Conservation (phyloP, 2,797 vertebrate genomes). For the Myotis pilosus region DNA sequence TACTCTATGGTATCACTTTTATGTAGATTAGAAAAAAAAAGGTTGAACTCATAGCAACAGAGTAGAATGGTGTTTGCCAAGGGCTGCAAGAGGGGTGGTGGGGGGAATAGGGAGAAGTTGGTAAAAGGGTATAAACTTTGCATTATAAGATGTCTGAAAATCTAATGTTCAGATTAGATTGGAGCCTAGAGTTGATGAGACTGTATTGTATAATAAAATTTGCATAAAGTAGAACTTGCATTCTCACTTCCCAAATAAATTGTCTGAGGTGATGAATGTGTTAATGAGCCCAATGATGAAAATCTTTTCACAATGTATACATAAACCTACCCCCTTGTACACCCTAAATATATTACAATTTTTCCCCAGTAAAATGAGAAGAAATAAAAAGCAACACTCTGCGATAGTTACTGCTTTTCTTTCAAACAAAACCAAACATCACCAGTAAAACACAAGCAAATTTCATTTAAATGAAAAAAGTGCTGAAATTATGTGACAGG, state of each 20-base stretch:
- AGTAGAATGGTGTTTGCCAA: neutral
- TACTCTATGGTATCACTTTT: neutral
- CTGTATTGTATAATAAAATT: neutral
- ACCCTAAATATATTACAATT: neutral
- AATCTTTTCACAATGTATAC: neutral
- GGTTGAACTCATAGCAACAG: neutral
- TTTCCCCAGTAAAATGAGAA: neutral
- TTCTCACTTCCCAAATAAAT: neutral
- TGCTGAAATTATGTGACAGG: neutral
- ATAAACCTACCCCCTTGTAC: neutral
- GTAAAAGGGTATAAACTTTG: neutral
- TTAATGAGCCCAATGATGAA: neutral
- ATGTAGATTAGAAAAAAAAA: neutral
- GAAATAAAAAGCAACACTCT: neutral
- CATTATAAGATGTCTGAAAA: neutral
- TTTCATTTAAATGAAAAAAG: neutral
- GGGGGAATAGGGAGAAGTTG: neutral
- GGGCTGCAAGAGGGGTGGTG: fast-evolving
- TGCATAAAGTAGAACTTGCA: neutral
- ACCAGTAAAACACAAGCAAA: neutral
- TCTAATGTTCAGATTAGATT: neutral
- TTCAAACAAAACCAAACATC: neutral
- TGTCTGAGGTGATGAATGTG: neutral
- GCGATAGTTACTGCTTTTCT: neutral
- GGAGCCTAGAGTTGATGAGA: neutral